Base-by-base conservation (phyloP, 2,797 vertebrate genomes). In the Benthosema pterotum region DNA sequence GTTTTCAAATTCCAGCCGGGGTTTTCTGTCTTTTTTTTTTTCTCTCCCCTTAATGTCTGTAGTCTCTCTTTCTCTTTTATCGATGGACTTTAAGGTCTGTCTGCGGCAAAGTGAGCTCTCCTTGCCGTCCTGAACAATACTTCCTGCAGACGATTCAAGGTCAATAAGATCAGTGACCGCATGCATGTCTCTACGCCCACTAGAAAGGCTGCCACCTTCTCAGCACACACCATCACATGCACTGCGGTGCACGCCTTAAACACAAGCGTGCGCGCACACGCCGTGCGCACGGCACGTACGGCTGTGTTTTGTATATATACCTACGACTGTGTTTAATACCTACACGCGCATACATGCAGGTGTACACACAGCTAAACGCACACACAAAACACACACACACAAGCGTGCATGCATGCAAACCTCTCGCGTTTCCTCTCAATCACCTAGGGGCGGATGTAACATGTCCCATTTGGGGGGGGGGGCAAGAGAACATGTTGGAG, bases 351-450 rank as follows among this genome's bases (percentile, higher is more conserved):
- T 49, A 22, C 12, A n/a, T n/a, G 11, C n/a, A 28, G 19, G 38
- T 17, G 58, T 9, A 42, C 28, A 32, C 28, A 32, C 28, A 6
- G 7, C 28, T 3, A 43, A 19, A 45, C 47, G 45, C 11, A 28
- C 45, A 16, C n/a, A n/a, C n/a, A n/a, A n/a, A n/a, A n/a, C n/a
- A n/a, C n/a, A n/a, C 45, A 50, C 15, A 14, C 15, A 14, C 47
- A 7, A 53, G 64, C 61, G 65, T 11, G 6, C 28, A 16, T 53
- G 55, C 60, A 42, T 1, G 32, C 32, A 63, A 28, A 22, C 61
- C 67, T 74, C 74, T 87, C 74, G 52, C 17, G 69, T 84, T 83
- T 83, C 78, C 77, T 71, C 79, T 85, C 75, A 74, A 83, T 86
- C 88, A n/a, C n/a, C n/a, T n/a, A n/a, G n/a, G n/a, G n/a, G n/a